A percentile compares a stretch with the other conserved stretches of the same genome.
phyloP scores from a whole-genome alignment of 2,797 vertebrate species.

The Hypotaenidia philippensis region DNA sequence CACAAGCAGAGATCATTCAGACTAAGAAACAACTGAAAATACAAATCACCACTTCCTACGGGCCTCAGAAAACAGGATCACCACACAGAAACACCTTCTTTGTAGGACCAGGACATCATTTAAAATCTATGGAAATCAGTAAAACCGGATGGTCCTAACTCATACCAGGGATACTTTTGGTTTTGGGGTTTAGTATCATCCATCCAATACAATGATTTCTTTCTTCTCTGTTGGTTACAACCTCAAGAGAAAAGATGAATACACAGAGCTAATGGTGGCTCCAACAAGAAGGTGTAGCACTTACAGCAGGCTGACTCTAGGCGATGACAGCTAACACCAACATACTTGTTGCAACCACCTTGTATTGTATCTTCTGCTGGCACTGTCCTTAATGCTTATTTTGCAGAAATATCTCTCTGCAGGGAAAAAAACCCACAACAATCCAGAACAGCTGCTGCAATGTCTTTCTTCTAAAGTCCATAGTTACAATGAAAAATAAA shows the following conservation, averaged over 20 bases:
- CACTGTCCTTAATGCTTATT: not conserved
- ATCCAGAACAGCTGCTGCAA: not conserved
- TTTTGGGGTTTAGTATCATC: not conserved
- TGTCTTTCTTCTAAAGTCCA: not conserved
- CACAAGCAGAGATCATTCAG: not conserved
- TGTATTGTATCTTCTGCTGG: not conserved
- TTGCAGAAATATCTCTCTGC: not conserved
- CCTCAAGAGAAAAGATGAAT: not conserved
- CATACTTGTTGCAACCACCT: not conserved
- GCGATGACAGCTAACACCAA: not conserved
- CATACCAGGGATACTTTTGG: not conserved
- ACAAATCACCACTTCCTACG: not conserved
- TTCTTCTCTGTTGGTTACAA: not conserved
- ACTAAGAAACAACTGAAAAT: not conserved
- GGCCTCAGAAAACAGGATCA: not conserved
- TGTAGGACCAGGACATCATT: not conserved
- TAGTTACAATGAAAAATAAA: not conserved
- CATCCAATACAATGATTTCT: not conserved
- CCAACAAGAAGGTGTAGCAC: not conserved
- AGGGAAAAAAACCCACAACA: too few relatives aligned
- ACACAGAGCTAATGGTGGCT: not conserved
- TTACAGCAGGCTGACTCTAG: not conserved
- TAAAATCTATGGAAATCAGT: not conserved
- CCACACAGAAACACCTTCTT: not conserved
- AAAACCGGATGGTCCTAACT: not conserved